A percentile compares a stretch with the other conserved stretches of the same genome.
These are phyloP conservation scores for Drosophila persimilis DNA, from an alignment of 1,140 invertebrate genomes.

Conservation along the genomic window DNA sequence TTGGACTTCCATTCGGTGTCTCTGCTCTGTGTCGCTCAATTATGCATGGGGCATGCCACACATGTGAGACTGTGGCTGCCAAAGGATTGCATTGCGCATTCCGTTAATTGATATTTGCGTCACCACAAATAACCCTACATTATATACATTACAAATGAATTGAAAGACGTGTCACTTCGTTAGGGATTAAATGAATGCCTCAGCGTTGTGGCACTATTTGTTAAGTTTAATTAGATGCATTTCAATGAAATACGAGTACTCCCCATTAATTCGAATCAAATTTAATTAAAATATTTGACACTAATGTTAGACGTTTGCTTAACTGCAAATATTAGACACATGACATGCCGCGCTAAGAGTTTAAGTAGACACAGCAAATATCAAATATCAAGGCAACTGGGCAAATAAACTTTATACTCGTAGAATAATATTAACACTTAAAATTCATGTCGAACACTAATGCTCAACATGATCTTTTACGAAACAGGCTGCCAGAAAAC, in stretches of 20 bases:
- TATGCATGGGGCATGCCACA: conserved; percentile 26
- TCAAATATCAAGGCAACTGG: conserved; percentile 25
- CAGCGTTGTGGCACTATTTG: neutral
- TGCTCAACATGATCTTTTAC: neutral
- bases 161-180: conserved; percentile 1
- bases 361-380: conserved; percentile 13
- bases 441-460: neutral
- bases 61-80: neutral
- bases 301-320: conserved; percentile 10
- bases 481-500: neutral
- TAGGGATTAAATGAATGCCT: neutral
- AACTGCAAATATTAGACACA: conserved; percentile 2
- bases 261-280: neutral
- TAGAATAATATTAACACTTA: neutral
- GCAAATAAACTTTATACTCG: neutral
- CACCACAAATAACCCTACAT: too few species aligned
- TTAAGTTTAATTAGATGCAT: neutral
- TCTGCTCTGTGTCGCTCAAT: conserved; percentile 6
- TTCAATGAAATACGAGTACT: neutral
- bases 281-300: conserved; percentile 21
- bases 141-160: too few species aligned
- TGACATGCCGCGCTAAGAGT: conserved; percentile 1
- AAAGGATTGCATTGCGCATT: conserved; percentile 3
- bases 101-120: neutral
- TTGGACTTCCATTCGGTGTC: conserved; percentile 8